These are phyloP conservation scores for Dasysyrphus tricinctus DNA, from an alignment of 2,888 invertebrate genomes.

Conservation along the genomic window DNA sequence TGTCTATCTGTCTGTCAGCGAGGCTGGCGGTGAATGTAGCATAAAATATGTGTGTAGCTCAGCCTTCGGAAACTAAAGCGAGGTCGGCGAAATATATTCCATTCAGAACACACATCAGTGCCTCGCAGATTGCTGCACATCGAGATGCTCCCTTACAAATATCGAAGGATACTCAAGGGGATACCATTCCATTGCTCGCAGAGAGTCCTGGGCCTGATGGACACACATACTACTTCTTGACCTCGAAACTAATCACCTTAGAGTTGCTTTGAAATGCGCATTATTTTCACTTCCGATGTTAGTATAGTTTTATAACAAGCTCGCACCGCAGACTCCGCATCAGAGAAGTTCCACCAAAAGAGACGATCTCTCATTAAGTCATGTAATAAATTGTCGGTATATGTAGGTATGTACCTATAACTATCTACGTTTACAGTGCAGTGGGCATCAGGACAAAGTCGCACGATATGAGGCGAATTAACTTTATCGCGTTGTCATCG, in stretches of 20 bases:
- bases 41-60: conserved; percentile 58
- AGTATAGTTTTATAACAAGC: neutral
- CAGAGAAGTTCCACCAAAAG: conserved; percentile 10
- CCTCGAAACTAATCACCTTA: conserved; percentile 70
- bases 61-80: conserved; percentile 57
- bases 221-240: conserved; percentile 49
- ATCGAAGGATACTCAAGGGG: conserved; percentile 66
- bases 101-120: conserved; percentile 46
- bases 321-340: too few relatives aligned
- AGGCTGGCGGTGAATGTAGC: conserved; percentile 55
- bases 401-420: conserved; percentile 15
- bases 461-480: conserved; percentile 59
- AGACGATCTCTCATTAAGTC: conserved; percentile 67
- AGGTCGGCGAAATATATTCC: conserved; percentile 64
- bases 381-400: conserved; percentile 72
- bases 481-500: conserved; percentile 70
- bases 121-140: neutral
- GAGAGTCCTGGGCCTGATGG: neutral
- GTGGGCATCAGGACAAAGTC: conserved; percentile 20
- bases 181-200: conserved; percentile 42
- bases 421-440: neutral
- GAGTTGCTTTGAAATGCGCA: conserved; percentile 64
- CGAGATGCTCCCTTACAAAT: conserved; percentile 2
- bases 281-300: conserved; percentile 70
- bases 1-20: conserved; percentile 73